Evolutionary conservation across 2,888 invertebrate species (phyloP).

Genomic region (Agriopis aurantiaria): DNA sequence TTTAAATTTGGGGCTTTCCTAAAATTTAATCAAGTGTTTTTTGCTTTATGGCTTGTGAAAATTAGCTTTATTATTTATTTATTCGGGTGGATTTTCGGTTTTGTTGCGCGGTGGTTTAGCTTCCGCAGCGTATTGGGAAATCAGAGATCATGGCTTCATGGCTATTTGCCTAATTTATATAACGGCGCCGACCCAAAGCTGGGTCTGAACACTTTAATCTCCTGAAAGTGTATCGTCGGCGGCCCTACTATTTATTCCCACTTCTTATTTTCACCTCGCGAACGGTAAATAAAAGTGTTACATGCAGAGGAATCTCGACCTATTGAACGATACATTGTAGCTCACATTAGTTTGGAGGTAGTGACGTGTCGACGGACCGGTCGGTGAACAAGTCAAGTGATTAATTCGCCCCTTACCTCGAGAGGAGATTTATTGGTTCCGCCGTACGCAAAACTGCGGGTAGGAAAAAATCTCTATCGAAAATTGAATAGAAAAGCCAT

Average conservation of each 20-base stretch:
- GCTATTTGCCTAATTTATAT: constrained; percentile 76
- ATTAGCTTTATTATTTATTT: constrained; percentile 64
- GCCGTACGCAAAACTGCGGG: constrained; percentile 86
- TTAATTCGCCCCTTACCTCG: constrained; percentile 85
- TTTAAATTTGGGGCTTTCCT: constrained; percentile 74
- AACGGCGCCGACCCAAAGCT: constrained; percentile 61
- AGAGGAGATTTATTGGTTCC: constrained; percentile 85
- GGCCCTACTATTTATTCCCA: constrained; percentile 81
- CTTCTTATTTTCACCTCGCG: constrained; percentile 83
- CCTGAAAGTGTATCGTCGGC: constrained; percentile 78
- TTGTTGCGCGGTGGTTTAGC: constrained; percentile 36
- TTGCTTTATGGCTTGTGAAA: constrained; percentile 66
- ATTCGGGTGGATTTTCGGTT: constrained; percentile 41
- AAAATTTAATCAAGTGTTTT: constrained; percentile 75
- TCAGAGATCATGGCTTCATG: constrained; percentile 60
- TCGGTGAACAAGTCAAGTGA: constrained; percentile 79
- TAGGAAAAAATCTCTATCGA: constrained; percentile 86
- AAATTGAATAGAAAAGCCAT: constrained; percentile 87
- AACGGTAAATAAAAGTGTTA: constrained; percentile 71
- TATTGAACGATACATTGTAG: constrained; percentile 53
- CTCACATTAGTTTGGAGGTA: constrained; percentile 56
- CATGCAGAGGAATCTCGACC: constrained; percentile 58
- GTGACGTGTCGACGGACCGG: constrained; percentile 65
- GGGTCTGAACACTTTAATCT: constrained; percentile 81
- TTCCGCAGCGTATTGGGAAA: constrained; percentile 50